A percentile compares a stretch with the other conserved stretches of the same genome.
Evolutionary conservation across 2,113 vertebrate genomes (phyloP).

Genomic region (Microtus richardsoni): DNA sequence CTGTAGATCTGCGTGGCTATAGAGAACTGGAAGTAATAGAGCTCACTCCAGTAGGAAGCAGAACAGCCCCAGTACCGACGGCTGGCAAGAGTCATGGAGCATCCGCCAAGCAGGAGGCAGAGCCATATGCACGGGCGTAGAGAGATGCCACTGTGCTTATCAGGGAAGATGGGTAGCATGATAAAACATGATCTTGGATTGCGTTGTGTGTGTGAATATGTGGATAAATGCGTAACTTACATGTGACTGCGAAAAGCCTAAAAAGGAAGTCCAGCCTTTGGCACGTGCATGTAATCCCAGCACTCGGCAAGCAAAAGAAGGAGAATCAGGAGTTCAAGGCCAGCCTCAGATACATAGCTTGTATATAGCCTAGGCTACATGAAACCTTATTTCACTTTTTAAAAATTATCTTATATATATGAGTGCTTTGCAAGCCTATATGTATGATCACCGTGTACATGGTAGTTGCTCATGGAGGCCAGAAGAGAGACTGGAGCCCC

Average conservation of each 20-base stretch:
- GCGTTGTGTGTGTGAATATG: neutral
- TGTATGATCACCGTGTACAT: neutral
- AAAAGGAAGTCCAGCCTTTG: neutral
- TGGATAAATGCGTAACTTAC: slow-evolving; percentile 17
- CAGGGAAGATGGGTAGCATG: neutral
- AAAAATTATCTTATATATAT: neutral
- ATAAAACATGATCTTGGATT: neutral
- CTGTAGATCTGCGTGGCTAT: neutral
- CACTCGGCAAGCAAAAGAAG: neutral
- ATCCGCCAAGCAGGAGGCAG: neutral
- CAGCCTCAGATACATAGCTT: neutral
- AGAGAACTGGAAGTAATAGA: neutral
- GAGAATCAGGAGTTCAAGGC: neutral
- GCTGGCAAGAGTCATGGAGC: neutral
- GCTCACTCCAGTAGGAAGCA: neutral
- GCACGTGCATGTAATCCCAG: neutral
- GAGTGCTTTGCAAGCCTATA: neutral
- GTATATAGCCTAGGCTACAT: neutral
- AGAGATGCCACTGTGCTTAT: neutral
- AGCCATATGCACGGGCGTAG: neutral
- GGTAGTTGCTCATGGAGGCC: neutral
- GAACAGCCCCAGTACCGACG: neutral
- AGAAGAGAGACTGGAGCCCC: neutral
- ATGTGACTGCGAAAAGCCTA: neutral
- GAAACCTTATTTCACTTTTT: neutral